Conservation (phyloP, 2,113 vertebrate species). For the Bettongia penicillata region DNA sequence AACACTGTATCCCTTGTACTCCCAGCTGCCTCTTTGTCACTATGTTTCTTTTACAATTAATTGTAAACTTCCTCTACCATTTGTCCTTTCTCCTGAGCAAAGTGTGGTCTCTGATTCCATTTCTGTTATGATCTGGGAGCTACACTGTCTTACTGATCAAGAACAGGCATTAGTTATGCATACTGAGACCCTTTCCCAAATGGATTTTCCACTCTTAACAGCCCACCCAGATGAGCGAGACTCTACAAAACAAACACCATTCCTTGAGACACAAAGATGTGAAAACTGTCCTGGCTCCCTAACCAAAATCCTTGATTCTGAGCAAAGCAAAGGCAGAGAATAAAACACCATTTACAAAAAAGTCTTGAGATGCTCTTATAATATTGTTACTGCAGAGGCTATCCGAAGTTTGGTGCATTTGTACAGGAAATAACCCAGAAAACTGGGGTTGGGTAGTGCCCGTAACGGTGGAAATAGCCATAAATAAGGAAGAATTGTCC, state of each 20-base stretch:
- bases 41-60: neutral
- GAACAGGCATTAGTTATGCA: too few species aligned
- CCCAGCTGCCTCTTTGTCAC: neutral
- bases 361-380: too few species aligned
- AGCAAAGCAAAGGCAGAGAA: neutral
- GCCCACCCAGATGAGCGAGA: neutral
- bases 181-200: neutral
- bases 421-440: too few species aligned
- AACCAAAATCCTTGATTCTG: neutral
- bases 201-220: neutral
- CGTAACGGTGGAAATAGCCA: too few species aligned
- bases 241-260: neutral
- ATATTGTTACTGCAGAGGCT: too few species aligned
- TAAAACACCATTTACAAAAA: too few species aligned
- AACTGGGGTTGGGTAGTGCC: too few species aligned
- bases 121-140: neutral
- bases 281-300: neutral
- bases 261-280: neutral
- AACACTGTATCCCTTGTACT: neutral
- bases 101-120: neutral
- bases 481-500: too few species aligned
- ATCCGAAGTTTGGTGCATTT: too few species aligned
- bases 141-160: neutral
- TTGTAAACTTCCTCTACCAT: neutral
- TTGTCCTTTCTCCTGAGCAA: neutral